Evolutionary conservation across 1,140 invertebrate species (phyloP).

Genomic region (Brachionus manjavacas): DNA sequence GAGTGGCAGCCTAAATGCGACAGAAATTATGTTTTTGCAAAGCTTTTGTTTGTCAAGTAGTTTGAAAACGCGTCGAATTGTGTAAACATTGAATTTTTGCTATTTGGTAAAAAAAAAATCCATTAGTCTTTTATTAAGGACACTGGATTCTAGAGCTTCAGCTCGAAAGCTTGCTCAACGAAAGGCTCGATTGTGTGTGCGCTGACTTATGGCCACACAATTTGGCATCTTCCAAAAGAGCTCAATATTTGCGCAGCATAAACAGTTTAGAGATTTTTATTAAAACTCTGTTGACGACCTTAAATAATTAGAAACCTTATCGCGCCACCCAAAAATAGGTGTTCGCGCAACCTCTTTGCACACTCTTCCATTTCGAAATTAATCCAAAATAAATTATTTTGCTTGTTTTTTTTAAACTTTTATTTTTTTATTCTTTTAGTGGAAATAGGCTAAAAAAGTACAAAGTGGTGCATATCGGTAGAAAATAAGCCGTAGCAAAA

Average conservation of each 20-base stretch:
- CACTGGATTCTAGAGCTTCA: not conserved
- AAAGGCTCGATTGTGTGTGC: not conserved
- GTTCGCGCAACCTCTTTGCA: no score
- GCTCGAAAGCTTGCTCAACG: not conserved
- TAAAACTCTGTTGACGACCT: not conserved
- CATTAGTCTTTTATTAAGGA: not conserved
- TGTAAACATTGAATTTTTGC: not conserved
- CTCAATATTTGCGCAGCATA: not conserved
- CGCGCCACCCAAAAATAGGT: not conserved
- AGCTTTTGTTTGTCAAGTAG: not conserved
- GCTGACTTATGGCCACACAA: not conserved
- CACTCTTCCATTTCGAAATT: no score
- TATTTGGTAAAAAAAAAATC: no score
- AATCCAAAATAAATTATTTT: no score
- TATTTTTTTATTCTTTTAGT: not conserved
- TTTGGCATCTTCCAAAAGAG: not conserved
- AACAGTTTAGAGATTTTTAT: not conserved
- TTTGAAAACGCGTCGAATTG: not conserved
- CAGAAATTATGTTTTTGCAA: no score
- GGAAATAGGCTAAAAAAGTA: not conserved
- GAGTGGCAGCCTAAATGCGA: no score
- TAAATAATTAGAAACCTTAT: not conserved
- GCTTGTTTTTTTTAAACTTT: not conserved
- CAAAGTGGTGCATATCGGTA: not conserved
- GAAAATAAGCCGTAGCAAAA: not conserved